phyloP scores from a whole-genome alignment of 2,888 invertebrate genomes.

The Cephus pygmeus region DNA sequence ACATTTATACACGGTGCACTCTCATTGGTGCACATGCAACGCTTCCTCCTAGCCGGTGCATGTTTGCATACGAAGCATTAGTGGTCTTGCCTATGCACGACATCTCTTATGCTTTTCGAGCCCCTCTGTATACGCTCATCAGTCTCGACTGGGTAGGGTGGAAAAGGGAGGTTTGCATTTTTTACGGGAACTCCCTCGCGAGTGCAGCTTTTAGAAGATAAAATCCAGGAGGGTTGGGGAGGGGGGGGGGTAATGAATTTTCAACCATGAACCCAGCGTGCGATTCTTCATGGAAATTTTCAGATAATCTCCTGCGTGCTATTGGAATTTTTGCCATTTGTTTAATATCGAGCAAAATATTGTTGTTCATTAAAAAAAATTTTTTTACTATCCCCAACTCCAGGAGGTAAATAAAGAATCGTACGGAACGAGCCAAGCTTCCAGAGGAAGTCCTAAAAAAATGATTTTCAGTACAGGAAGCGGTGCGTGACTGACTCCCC shows the following conservation, averaged over 20 bases:
- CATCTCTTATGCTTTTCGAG: slow-evolving; percentile 11
- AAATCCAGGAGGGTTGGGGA: background rate
- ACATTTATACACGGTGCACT: slow-evolving; percentile 16
- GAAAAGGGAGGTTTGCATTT: background rate
- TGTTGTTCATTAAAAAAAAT: too few relatives aligned
- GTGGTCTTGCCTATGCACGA: slow-evolving; percentile 25
- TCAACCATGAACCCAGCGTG: background rate
- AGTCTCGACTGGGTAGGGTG: background rate
- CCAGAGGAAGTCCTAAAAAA: background rate
- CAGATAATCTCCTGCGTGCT: background rate
- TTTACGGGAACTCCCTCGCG: background rate
- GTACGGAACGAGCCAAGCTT: background rate
- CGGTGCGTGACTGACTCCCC: background rate
- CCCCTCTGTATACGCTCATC: background rate
- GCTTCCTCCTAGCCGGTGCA: slow-evolving; percentile 1
- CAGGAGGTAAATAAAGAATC: background rate
- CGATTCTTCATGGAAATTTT: background rate
- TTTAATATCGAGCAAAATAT: background rate
- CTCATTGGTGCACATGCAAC: background rate
- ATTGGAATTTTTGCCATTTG: background rate
- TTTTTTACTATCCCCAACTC: background rate
- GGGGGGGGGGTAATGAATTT: background rate
- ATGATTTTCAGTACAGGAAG: background rate
- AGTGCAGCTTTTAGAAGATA: background rate
- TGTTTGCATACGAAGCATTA: slow-evolving; percentile 22